A percentile compares a stretch with the other conserved stretches of the same genome.
These are phyloP conservation scores for Bombus fervidus DNA, from an alignment of 1,140 invertebrate genomes.

Conservation along the genomic window DNA sequence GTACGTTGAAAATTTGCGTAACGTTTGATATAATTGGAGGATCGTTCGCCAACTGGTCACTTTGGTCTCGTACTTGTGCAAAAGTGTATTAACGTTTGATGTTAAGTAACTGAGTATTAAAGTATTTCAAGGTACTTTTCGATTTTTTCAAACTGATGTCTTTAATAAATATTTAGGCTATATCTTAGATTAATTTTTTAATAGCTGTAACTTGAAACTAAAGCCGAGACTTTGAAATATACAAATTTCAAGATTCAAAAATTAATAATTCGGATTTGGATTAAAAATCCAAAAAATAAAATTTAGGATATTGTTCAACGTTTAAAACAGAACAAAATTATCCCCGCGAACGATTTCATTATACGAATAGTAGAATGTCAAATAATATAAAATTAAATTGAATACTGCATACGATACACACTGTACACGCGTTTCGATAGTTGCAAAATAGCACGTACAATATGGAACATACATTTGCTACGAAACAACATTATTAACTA, in stretches of 20 bases:
- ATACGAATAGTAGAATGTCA: not conserved
- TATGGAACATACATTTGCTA: not conserved
- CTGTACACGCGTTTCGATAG: not conserved
- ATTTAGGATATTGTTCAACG: not conserved
- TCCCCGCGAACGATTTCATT: not conserved
- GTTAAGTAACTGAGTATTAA: too few relatives aligned
- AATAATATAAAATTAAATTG: not conserved
- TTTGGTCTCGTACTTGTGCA: too few relatives aligned
- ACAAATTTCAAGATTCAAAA: too few relatives aligned
- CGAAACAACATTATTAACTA: not conserved
- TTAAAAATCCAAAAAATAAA: not conserved
- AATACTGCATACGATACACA: not conserved
- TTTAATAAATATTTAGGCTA: too few relatives aligned
- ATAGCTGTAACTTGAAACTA: too few relatives aligned
- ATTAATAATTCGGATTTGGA: too few relatives aligned
- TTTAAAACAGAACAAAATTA: not conserved
- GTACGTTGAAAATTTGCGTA: not conserved
- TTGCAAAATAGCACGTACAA: not conserved
- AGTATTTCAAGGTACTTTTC: too few relatives aligned
- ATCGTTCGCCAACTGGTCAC: not conserved
- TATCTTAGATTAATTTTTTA: too few relatives aligned
- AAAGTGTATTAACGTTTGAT: too few relatives aligned
- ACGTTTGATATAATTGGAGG: slow-evolving; percentile 11
- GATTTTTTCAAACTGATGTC: too few relatives aligned
- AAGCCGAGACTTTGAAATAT: too few relatives aligned